These are phyloP conservation scores for Heliconius hortense DNA, from an alignment of 2,888 invertebrate genomes.

Conservation along the genomic window DNA sequence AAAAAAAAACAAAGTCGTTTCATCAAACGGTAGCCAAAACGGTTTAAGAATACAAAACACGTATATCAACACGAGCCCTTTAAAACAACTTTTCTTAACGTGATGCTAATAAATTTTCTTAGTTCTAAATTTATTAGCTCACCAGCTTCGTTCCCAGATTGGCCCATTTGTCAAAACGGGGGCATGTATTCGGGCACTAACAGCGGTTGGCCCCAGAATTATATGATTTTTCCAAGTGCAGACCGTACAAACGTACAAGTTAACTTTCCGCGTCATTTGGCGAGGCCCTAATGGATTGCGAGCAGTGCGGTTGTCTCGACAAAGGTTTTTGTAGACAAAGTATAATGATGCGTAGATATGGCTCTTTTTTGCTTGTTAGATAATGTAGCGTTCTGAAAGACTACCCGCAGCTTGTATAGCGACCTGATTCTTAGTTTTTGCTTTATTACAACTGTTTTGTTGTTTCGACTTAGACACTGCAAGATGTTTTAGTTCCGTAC, in stretches of 20 bases:
- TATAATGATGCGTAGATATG: slow-evolving; percentile 50
- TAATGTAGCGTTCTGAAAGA: slow-evolving; percentile 44
- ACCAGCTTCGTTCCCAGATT: slow-evolving; percentile 52
- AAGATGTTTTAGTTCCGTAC: background rate
- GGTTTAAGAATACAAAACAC: background rate
- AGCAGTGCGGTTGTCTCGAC: slow-evolving; percentile 68
- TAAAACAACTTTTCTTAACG: slow-evolving; percentile 30
- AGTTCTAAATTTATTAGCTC: slow-evolving; percentile 48
- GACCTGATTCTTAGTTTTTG: slow-evolving; percentile 44
- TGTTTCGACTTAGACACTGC: slow-evolving; percentile 13
- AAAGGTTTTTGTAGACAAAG: slow-evolving; percentile 59
- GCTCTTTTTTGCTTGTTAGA: slow-evolving; percentile 46
- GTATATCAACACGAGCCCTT: slow-evolving; percentile 6
- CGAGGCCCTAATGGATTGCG: slow-evolving; percentile 75
- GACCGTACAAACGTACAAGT: slow-evolving; percentile 56
- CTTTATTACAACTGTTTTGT: slow-evolving; percentile 41
- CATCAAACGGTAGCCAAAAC: background rate
- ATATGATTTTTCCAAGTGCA: slow-evolving; percentile 56
- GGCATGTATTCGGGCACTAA: slow-evolving; percentile 57
- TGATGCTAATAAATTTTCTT: slow-evolving; percentile 37
- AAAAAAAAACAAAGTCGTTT: slow-evolving; percentile 5
- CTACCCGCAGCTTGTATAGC: slow-evolving; percentile 37
- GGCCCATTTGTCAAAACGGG: slow-evolving; percentile 55
- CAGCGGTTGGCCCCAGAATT: slow-evolving; percentile 49
- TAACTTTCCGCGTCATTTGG: slow-evolving; percentile 77